Base-by-base conservation (phyloP, 2,113 vertebrate species). In the Dascyllus trimaculatus region DNA sequence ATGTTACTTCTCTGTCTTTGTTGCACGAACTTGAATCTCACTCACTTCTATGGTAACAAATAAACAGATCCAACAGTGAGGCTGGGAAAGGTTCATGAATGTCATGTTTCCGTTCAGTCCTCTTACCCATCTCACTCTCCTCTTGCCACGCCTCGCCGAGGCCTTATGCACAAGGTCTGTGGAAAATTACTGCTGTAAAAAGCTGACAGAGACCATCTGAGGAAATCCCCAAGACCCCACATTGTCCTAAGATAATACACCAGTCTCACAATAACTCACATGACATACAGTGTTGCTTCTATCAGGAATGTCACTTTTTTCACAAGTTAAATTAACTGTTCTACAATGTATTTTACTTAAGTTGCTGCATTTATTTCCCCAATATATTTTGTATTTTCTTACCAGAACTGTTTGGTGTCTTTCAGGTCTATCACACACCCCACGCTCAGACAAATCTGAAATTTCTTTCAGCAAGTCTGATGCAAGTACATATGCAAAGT, bases 381-480 rank as follows among this genome's bases (percentile, higher is more conserved):
- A 56, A 5, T 21, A 60, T 18, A 72, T 11, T 14, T 61, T 60
- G 11, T 24, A 1, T 57, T 62, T 9, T 64, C 26, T 43, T 3
- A 58, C 21, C 8, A 17, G 58, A 56, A 35, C 24, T 51, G 18
- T 40, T 3, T n/a, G 64, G 1, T 79, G 38, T 75, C 63, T 78
- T 68, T 24, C 87, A 96, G 95, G 95, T 61, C 87, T 96, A 40
- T 94, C 95, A 13, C 94, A 95, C 90, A 90, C 91, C 51, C 95
- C 95, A 1, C 90, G 72, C 61, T 91, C 93, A 0, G 84, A 85
- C 0, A 96, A 96, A 81, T 95, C 96, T 3, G 98, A 99, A 88
- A 95, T 99, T 64, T 3, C 89, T 65, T 99, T 94, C 89, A 86
- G 3, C 0, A 4, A 78, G 10, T 38, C 2, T 0, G 85, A 96